phyloP scores from a whole-genome alignment of 2,888 invertebrate species.

The Nasonovia ribisnigri region DNA sequence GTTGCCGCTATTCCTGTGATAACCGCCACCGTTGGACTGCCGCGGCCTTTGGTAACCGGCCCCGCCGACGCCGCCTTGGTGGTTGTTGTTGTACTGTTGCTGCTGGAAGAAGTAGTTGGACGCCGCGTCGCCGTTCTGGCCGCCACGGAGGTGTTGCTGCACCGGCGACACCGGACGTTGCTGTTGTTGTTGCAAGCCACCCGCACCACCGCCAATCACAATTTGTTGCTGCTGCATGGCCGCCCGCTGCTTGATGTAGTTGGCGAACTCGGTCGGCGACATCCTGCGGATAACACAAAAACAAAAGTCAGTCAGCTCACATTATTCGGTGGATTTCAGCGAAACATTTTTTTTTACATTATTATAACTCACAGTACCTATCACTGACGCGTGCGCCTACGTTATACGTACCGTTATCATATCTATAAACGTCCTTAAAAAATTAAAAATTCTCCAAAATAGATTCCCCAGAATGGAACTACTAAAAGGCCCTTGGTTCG shows the following conservation, averaged over 20 bases:
- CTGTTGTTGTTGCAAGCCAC: slow-evolving; percentile 71
- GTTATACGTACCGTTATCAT: not conserved
- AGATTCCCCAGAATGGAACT: not conserved
- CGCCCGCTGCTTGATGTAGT: slow-evolving; percentile 95
- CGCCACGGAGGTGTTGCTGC: slow-evolving; percentile 67
- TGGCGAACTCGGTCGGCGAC: slow-evolving; percentile 97
- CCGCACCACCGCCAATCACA: slow-evolving; percentile 66
- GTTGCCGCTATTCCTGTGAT: slow-evolving; percentile 66
- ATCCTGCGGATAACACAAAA: slow-evolving; percentile 75
- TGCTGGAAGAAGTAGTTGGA: slow-evolving; percentile 66
- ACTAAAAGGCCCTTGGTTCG: not conserved
- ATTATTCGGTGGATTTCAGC: not conserved
- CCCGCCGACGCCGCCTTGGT: not conserved
- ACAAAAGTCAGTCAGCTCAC: not conserved
- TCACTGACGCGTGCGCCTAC: not conserved
- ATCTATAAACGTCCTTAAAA: not conserved
- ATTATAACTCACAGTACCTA: not conserved
- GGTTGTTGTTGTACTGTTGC: slow-evolving; percentile 49
- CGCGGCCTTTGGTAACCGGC: slow-evolving; percentile 66
- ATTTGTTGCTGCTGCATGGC: slow-evolving; percentile 81
- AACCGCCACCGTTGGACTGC: slow-evolving; percentile 65
- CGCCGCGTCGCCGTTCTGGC: slow-evolving; percentile 68
- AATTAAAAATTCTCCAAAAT: not conserved
- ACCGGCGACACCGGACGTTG: slow-evolving; percentile 74
- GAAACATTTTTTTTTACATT: not conserved